Evolutionary conservation across 2,113 vertebrate genomes (phyloP).

Genomic region (Megaceryle maxima): DNA sequence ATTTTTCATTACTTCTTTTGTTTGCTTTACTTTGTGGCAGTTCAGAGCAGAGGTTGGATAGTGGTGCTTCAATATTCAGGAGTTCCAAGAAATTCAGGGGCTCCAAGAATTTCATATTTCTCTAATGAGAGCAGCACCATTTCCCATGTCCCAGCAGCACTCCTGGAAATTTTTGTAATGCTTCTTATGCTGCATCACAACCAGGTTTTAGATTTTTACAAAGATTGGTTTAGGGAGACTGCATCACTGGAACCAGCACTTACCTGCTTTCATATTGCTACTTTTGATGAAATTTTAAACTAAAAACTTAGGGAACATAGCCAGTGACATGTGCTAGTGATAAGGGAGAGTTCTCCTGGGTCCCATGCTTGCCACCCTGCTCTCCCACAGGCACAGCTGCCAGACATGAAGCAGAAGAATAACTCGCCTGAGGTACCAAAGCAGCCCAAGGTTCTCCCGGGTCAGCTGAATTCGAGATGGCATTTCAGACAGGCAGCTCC

Average conservation of each 20-base stretch:
- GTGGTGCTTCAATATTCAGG: not conserved
- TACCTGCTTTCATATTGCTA: not conserved
- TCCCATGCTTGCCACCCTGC: rapidly evolving
- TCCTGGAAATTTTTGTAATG: not conserved
- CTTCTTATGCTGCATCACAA: not conserved
- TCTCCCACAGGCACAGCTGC: not conserved
- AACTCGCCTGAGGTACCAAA: not conserved
- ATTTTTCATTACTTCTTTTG: not conserved
- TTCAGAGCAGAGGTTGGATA: not conserved
- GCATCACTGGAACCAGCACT: not conserved
- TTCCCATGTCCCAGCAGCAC: not conserved
- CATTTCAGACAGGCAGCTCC: not conserved
- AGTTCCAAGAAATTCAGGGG: not conserved
- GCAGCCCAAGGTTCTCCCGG: not conserved
- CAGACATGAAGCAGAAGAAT: rapidly evolving
- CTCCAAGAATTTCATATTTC: not conserved
- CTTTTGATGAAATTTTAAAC: not conserved
- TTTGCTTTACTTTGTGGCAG: not conserved
- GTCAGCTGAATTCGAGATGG: not conserved
- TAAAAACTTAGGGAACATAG: not conserved
- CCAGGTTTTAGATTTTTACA: not conserved
- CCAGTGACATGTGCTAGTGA: not conserved
- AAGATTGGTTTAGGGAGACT: not conserved
- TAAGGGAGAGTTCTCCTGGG: not conserved
- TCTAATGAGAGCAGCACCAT: not conserved